Conservation (phyloP, 1,140 invertebrate species). For the Tyrophagus putrescentiae region DNA sequence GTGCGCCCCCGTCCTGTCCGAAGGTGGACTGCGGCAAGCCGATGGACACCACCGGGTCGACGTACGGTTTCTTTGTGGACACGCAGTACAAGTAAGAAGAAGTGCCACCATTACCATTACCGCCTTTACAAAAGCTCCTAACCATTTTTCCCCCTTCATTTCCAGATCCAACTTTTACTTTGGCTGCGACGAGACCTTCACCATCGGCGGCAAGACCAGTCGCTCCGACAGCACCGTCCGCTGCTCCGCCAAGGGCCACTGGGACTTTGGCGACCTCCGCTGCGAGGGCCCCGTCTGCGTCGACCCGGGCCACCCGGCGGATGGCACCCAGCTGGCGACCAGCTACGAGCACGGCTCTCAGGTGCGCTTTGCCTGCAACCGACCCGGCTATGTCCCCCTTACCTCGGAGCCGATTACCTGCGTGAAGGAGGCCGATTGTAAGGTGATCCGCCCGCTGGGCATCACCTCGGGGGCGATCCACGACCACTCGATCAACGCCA, state of each 20-base stretch:
- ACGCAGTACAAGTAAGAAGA: constrained; percentile 47
- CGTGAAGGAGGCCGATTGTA: constrained; percentile 69
- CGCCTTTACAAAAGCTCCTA: neutral
- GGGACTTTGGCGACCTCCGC: constrained; percentile 89
- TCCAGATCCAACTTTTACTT: constrained; percentile 79
- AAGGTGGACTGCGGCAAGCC: constrained; percentile 66
- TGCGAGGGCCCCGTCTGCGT: constrained; percentile 90
- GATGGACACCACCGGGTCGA: constrained; percentile 71
- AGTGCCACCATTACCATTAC: too few relatives aligned
- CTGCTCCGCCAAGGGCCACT: constrained; percentile 76
- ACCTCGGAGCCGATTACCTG: constrained; percentile 78
- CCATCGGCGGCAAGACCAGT: constrained; percentile 74
- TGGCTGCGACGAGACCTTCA: constrained; percentile 88
- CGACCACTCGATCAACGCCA: constrained; percentile 88
- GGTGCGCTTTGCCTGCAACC: constrained; percentile 71
- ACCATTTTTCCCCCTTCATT: neutral
- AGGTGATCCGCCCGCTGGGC: constrained; percentile 76
- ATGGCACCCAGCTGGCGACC: constrained; percentile 68
- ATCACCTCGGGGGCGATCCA: constrained; percentile 78
- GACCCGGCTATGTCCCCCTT: constrained; percentile 82
- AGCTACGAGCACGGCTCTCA: constrained; percentile 84
- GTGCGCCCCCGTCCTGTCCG: constrained; percentile 64
- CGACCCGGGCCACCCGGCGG: constrained; percentile 80
- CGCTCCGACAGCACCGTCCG: constrained; percentile 78
- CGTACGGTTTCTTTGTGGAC: constrained; percentile 65